These are phyloP conservation scores for Oscheius sp. DNA, from an alignment of 2,888 invertebrate genomes.

Conservation along the genomic window DNA sequence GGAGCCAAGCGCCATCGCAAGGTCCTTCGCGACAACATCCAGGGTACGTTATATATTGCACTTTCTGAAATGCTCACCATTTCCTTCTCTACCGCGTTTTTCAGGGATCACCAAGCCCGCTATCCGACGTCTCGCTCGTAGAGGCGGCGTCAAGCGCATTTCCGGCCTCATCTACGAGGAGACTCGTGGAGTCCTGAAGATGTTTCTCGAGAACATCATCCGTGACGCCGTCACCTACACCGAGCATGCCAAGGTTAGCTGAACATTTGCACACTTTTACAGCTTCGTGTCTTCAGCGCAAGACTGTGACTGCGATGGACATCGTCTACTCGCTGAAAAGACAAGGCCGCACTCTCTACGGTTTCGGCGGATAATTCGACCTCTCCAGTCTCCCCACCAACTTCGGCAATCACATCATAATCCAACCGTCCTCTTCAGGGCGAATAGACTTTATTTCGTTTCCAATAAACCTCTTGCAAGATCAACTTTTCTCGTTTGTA, in stretches of 20 bases:
- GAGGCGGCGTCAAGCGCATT: constrained; percentile 75
- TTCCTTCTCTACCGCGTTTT: too few relatives aligned
- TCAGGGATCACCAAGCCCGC: constrained; percentile 76
- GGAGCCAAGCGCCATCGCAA: constrained; percentile 87
- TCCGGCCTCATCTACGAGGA: constrained; percentile 67
- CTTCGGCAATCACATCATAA: too few relatives aligned
- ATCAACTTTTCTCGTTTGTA: too few relatives aligned
- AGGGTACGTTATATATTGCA: constrained; percentile 44
- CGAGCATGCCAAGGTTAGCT: constrained; percentile 82
- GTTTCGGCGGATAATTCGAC: constrained; percentile 66
- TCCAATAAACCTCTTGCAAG: too few relatives aligned
- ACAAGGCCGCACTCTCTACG: constrained; percentile 71
- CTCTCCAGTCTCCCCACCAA: background rate
- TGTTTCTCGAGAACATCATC: constrained; percentile 85
- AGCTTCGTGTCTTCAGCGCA: constrained; percentile 75
- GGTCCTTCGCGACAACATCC: constrained; percentile 78
- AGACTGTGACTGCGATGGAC: constrained; percentile 90
- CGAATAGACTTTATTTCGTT: too few relatives aligned
- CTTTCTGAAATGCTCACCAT: too few relatives aligned
- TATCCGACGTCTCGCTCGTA: constrained; percentile 76
- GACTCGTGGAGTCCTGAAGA: constrained; percentile 61
- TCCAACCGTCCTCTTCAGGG: too few relatives aligned
- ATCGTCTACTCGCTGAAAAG: constrained; percentile 80
- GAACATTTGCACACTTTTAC: too few relatives aligned
- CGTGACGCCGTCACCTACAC: constrained; percentile 87